A percentile compares a stretch with the other conserved stretches of the same genome.
These are phyloP conservation scores for Cheilosia vernalis DNA, from an alignment of 2,888 invertebrate genomes.

Conservation along the genomic window DNA sequence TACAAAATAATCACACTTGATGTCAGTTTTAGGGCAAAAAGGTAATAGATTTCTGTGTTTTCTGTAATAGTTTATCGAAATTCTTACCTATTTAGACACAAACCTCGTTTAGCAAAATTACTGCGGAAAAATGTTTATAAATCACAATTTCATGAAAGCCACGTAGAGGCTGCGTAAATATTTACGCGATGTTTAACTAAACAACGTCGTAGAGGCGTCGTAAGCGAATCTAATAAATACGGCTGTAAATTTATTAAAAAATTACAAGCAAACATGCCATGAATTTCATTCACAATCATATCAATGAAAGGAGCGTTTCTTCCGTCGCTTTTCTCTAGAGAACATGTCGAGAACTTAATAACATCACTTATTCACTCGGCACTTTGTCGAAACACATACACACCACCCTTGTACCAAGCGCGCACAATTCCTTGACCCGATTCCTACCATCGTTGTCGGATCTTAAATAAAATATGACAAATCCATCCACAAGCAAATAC, in stretches of 20 bases:
- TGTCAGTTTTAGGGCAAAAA: no score
- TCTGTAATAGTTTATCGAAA: no score
- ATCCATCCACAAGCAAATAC: background rate
- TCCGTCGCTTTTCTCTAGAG: background rate
- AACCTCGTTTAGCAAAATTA: no score
- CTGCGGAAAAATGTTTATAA: no score
- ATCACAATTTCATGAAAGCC: no score
- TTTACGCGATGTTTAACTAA: no score
- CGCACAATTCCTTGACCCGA: constrained; percentile 55
- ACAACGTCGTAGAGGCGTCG: no score
- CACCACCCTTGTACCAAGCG: background rate
- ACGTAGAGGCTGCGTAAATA: no score
- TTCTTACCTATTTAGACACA: no score
- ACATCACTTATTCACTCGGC: constrained; percentile 54
- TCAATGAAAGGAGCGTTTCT: background rate
- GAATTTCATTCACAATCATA: background rate
- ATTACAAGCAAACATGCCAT: background rate
- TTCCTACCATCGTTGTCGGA: background rate
- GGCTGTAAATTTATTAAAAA: background rate
- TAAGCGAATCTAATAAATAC: no score
- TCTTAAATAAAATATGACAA: constrained; percentile 13
- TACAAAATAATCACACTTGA: no score
- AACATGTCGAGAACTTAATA: constrained; percentile 30
- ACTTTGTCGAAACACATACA: constrained; percentile 2
- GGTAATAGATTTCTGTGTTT: no score